A percentile compares a stretch with the other conserved stretches of the same genome.
These are phyloP conservation scores for Eristalis tenax DNA, from an alignment of 2,888 invertebrate species.

Conservation along the genomic window DNA sequence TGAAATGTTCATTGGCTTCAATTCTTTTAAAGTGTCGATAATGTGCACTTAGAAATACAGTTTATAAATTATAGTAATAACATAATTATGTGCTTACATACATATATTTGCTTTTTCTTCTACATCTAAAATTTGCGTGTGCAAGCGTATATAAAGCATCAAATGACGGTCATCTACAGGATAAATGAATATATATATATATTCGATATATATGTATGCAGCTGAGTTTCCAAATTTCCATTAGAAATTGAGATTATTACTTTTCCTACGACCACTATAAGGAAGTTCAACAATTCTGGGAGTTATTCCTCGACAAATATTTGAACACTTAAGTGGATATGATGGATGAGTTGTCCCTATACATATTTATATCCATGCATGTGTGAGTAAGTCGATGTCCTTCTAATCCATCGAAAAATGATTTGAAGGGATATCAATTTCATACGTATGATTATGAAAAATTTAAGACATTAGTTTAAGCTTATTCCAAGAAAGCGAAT, in stretches of 20 bases:
- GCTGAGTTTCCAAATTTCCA: slow-evolving; percentile 32
- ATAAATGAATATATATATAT: not conserved
- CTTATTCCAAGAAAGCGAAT: too few relatives aligned
- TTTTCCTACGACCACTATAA: slow-evolving; percentile 21
- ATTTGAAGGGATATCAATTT: slow-evolving; percentile 60
- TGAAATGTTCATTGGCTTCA: not conserved
- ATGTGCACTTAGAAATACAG: not conserved
- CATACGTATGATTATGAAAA: slow-evolving; percentile 3
- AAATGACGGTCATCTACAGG: not conserved
- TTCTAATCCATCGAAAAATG: slow-evolving; percentile 66
- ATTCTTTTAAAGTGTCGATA: not conserved
- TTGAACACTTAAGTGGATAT: slow-evolving; percentile 70
- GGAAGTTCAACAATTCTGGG: slow-evolving; percentile 47
- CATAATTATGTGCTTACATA: not conserved
- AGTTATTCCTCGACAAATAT: slow-evolving; percentile 65
- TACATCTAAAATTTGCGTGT: not conserved
- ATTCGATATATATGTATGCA: not conserved
- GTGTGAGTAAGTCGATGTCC: slow-evolving; percentile 51
- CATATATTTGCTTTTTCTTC: not conserved
- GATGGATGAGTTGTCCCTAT: slow-evolving; percentile 61
- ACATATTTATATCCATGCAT: not conserved
- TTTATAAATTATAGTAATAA: not conserved
- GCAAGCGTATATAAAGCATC: not conserved
- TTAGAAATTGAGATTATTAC: slow-evolving; percentile 50
- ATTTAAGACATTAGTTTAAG: too few relatives aligned